Evolutionary conservation across 2,888 invertebrate species (phyloP), one percentile per base, ranked within the genome.

Genomic region (Tetheella fluctuosa): DNA sequence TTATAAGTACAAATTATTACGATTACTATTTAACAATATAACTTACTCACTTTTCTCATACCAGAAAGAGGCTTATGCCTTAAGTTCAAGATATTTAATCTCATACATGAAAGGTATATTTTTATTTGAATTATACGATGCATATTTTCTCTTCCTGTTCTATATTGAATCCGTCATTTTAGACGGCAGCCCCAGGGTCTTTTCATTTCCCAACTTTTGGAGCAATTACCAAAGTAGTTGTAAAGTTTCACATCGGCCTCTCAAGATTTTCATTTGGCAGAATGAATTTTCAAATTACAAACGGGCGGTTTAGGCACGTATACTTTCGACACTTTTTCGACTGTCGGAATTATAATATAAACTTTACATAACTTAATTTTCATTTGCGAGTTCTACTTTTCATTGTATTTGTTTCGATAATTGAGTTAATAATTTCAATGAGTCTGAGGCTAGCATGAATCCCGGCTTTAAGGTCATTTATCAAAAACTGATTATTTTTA

Each of bases 191-290:
- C 79, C 67, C 72, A 63, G 76, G 82, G 80, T 83, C 80, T 81
- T 81, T 83, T 81, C 81, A 80, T 84, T 82, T 77, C 64, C 69
- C 67, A 90, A 90, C 83, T 89, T 89, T 84, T 73, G 79, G 81
- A 83, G 85, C 88, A 89, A 88, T 89, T 89, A 88, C 85, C 80
- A 80, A 89, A 89, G 88, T 87, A 89, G 88, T 88, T 84, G 78
- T 77, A 74, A 86, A 88, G 85, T 88, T 88, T 81, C 74, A 76
- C 79, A 83, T 81, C 79, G 80, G 79, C 80, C 80, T 75, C 79
- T 77, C 80, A 83, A 80, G 81, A 81, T 84, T 85, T 85, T 82
- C 80, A 81, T 84, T 83, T 81, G 74, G 65, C 73, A 77, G 73
- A 85, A 81, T 84, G 63, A 65, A 70, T 65, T 67, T 84, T 74